phyloP scores from a whole-genome alignment of 1,140 invertebrate genomes.

The Telenomus remus region DNA sequence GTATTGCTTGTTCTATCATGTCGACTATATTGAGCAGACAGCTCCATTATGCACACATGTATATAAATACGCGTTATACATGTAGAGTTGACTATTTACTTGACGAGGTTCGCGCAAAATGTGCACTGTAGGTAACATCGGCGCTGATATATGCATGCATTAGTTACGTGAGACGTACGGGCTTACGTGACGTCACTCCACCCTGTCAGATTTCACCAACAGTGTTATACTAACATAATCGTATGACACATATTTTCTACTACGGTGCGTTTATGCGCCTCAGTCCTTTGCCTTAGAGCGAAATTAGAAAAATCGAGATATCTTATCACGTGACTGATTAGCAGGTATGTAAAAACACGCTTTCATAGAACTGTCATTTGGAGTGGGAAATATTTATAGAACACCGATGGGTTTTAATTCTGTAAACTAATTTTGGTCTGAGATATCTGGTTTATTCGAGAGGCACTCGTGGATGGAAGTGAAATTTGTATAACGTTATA shows the following conservation, averaged over 20 bases:
- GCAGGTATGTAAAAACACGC: too few species aligned
- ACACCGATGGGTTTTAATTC: too few species aligned
- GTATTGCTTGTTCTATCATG: conserved; percentile 61
- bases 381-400: too few species aligned
- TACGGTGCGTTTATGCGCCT: conserved; percentile 63
- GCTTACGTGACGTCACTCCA: conserved; percentile 64
- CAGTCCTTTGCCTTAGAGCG: conserved; percentile 33
- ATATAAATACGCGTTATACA: conserved; percentile 63
- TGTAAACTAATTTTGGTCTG: too few species aligned
- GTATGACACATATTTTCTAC: conserved; percentile 67
- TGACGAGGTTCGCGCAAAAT: conserved; percentile 61
- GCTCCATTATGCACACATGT: conserved; percentile 61
- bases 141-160: conserved; percentile 68
- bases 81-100: conserved; percentile 63
- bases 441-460: too few species aligned
- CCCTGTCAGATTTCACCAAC: conserved; percentile 63
- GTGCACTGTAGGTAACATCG: conserved; percentile 62
- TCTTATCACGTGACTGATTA: background rate
- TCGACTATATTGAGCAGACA: conserved; percentile 60
- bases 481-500: too few species aligned
- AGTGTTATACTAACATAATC: conserved; percentile 65
- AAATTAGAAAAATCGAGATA: conserved; percentile 24
- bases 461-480: too few species aligned
- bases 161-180: conserved; percentile 68
- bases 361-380: too few species aligned